Evolutionary conservation across 2,888 invertebrate species (phyloP), one percentile per base, ranked within the genome.

Genomic region (Nemotelus pantherinus): DNA sequence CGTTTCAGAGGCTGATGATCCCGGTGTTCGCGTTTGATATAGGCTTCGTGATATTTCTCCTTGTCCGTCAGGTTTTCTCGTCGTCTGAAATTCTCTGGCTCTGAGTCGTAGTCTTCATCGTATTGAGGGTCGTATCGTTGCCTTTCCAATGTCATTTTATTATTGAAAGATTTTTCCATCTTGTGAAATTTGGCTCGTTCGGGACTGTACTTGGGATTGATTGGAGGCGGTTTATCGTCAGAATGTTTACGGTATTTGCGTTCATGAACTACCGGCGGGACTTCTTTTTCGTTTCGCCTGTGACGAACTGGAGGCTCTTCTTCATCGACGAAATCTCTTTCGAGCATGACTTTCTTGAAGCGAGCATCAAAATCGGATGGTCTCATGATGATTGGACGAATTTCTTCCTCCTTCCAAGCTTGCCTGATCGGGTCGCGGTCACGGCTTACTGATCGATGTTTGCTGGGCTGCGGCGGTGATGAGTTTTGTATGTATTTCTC

Each of bases 61-160:
- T 86, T 87, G 76, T 87, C 87, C 2, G 87, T 87, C 48, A 87
- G 83, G 80, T 87, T 87, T 79, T 86, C 86, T 74, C 86, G 85
- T 80, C 84, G 85, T 65, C 74, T 48, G 67, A 78, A 43, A 2
- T 57, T 58, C 39, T 77, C 75, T 41, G 80, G 68, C 48, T 81
- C 81, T 10, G 78, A 83, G 58, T 84, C 81, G 58, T 82, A 83
- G 77, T 85, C 86, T 3, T 85, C 84, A 48, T 86, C 85, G 48
- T 84, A 84, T 68, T 83, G 84, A 25, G 60, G 63, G 5, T 84
- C 85, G 43, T 84, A 84, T 55, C 82, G 79, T 63, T 75, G 78
- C 25, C 72, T 76, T 7, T 77, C 71, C 39, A 76, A 9, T n/a
- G 75, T 44, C 2, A 71, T 47, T 64, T 75, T 74, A 41, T 67